Conservation (phyloP, 1,140 invertebrate species). For the Lycorma delicatula region DNA sequence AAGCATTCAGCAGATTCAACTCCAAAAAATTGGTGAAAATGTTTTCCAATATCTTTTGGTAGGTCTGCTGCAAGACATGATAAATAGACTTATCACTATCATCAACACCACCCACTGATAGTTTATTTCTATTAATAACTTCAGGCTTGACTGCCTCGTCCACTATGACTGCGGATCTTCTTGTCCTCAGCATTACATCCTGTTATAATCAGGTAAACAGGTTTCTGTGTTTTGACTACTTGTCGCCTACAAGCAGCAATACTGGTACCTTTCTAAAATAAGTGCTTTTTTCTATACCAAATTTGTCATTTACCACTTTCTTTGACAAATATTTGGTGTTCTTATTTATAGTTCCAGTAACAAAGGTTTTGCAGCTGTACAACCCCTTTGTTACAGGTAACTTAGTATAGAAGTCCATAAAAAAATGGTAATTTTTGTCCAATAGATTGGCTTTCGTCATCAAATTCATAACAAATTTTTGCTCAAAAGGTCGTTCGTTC, state of each 20-base stretch:
- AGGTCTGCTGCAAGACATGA: slow-evolving; percentile 4
- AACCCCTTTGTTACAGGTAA: slow-evolving; percentile 1
- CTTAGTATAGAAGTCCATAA: slow-evolving; percentile 8
- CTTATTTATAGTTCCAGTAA: slow-evolving; percentile 13
- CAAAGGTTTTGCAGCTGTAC: slow-evolving; percentile 2
- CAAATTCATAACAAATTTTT: slow-evolving; percentile 8
- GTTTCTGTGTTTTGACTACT: not conserved
- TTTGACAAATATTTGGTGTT: slow-evolving; percentile 5
- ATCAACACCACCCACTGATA: slow-evolving; percentile 10
- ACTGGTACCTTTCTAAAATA: slow-evolving; percentile 2
- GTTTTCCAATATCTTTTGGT: not conserved
- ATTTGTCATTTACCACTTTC: not conserved
- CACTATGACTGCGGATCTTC: not conserved
- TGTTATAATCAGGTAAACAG: slow-evolving; percentile 3
- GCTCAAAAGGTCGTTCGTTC: slow-evolving; percentile 3
- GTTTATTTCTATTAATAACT: slow-evolving; percentile 1
- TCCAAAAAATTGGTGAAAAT: slow-evolving; percentile 1
- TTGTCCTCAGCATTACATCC: slow-evolving; percentile 1
- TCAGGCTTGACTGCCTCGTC: slow-evolving; percentile 1
- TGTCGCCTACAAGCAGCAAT: not conserved
- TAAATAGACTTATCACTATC: slow-evolving; percentile 8
- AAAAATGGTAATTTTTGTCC: slow-evolving; percentile 5
- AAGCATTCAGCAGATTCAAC: not conserved
- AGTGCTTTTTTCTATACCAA: not conserved
- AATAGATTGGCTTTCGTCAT: not conserved